A percentile compares a stretch with the other conserved stretches of the same genome.
Evolutionary conservation across 1,140 invertebrate species (phyloP).

Genomic region (Chionoecetes opilio): DNA sequence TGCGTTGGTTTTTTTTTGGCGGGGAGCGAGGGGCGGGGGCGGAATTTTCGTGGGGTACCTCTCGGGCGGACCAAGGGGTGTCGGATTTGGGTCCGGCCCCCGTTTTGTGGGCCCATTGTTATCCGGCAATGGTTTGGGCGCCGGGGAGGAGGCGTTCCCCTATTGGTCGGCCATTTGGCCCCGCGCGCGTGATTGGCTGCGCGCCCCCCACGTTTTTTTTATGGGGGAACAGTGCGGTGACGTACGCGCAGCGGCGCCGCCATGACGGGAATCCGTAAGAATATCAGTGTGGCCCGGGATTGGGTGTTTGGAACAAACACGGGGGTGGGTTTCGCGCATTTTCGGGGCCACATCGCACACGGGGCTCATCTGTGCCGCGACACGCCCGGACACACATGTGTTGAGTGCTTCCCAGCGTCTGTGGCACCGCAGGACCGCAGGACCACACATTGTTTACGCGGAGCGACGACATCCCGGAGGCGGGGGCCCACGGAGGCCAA

Average conservation of each 20-base stretch:
- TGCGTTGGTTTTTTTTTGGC: slow-evolving; percentile 74
- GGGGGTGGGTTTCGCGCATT: slow-evolving; percentile 74
- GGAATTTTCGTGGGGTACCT: slow-evolving; percentile 76
- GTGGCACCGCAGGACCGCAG: slow-evolving; percentile 43
- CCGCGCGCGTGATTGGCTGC: slow-evolving; percentile 79
- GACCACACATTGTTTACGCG: slow-evolving; percentile 63
- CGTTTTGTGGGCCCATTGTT: slow-evolving; percentile 80
- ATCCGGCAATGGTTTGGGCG: slow-evolving; percentile 80
- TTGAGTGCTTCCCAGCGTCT: slow-evolving; percentile 65
- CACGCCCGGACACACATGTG: slow-evolving; percentile 75
- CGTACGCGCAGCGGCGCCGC: slow-evolving; percentile 80
- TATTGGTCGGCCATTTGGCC: slow-evolving; percentile 80
- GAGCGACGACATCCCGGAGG: slow-evolving; percentile 49
- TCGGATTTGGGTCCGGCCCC: slow-evolving; percentile 80
- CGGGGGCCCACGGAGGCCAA: slow-evolving; percentile 37
- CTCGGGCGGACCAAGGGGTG: slow-evolving; percentile 78
- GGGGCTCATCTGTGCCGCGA: slow-evolving; percentile 68
- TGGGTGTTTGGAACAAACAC: slow-evolving; percentile 80
- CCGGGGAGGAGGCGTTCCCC: slow-evolving; percentile 77
- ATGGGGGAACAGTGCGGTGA: slow-evolving; percentile 81
- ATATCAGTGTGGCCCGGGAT: slow-evolving; percentile 81
- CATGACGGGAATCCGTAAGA: slow-evolving; percentile 81
- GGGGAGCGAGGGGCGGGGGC: slow-evolving; percentile 60
- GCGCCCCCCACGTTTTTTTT: slow-evolving; percentile 81
- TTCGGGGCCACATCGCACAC: slow-evolving; percentile 60